Percentiles rank a stretch among this genome's conserved stretches.
These are phyloP conservation scores for Fabriciana adippe DNA, from an alignment of 2,888 invertebrate species.

Conservation along the genomic window DNA sequence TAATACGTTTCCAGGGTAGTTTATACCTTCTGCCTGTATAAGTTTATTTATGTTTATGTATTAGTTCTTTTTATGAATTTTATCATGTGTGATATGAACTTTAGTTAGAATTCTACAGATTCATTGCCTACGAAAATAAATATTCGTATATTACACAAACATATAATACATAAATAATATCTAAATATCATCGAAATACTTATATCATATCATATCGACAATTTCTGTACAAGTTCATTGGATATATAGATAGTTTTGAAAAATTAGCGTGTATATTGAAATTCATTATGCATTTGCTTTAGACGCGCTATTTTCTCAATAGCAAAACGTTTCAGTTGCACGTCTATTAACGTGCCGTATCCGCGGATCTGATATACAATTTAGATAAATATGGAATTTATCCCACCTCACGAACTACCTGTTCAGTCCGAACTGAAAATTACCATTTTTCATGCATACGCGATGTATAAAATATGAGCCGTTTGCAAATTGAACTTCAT, in stretches of 20 bases:
- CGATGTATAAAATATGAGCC: slow-evolving; percentile 31
- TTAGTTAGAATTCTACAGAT: too few species aligned
- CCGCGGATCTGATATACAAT: slow-evolving; percentile 28
- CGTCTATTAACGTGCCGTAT: slow-evolving; percentile 26
- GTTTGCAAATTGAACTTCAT: slow-evolving; percentile 18
- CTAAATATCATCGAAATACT: too few species aligned
- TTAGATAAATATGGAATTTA: slow-evolving; percentile 30
- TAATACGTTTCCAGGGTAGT: too few species aligned
- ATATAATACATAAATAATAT: too few species aligned
- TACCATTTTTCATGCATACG: slow-evolving; percentile 40
- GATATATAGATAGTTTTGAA: neutral
- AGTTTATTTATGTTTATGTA: too few species aligned
- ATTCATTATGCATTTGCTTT: slow-evolving; percentile 11
- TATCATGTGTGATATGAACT: too few species aligned
- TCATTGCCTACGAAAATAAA: too few species aligned
- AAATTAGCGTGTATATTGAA: neutral
- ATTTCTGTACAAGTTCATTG: neutral
- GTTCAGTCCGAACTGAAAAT: slow-evolving; percentile 30
- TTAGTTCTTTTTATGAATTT: too few species aligned
- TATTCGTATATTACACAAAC: too few species aligned
- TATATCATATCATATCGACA: too few species aligned
- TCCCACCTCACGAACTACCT: slow-evolving; percentile 28
- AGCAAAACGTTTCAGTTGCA: slow-evolving; percentile 17
- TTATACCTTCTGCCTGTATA: too few species aligned
- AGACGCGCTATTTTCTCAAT: slow-evolving; percentile 15